Base-by-base conservation (phyloP, 2,113 vertebrate species). In the Hippoglossus stenolepis region DNA sequence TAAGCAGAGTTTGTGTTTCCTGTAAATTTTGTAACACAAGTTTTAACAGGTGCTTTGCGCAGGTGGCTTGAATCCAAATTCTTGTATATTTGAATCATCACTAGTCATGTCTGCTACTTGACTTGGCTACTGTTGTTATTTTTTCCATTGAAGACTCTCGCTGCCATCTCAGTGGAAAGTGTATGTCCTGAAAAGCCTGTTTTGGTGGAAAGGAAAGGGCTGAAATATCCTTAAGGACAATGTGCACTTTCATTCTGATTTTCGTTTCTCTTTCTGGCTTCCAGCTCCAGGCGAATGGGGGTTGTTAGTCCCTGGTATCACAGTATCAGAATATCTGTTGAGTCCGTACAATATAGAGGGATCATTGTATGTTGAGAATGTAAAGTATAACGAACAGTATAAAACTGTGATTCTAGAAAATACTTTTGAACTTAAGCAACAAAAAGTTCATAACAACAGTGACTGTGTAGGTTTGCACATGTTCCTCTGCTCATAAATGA, bases 251-350 rank as follows among this genome's bases (percentile, higher is more conserved):
- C 31, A 59, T 73, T 68, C 35, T 76, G 70, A 74, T 63, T 85
- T 63, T 58, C 74, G 12, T 70, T 79, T 74, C 57, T 86, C 23
- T 43, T 43, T 63, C 67, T 82, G 75, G 56, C 31, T 76, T 54
- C 68, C 3, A 14, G 75, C 85, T 76, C 28, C 45, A 15, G 70
- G 77, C 63, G 0, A 70, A 73, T 71, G 78, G 71, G 82, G 73
- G 83, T 35, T 75, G 80, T 83, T 76, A 75, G 90, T 91, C 85
- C 84, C 24, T 64, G 62, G 38, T n/a, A 53, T 53, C 35, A 65
- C 58, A 67, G 54, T 38, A 77, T 79, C 65, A 65, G 71, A 28
- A 60, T 73, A 75, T 75, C 70, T 60, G 28, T 77, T 53, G 53
- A 66, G 63, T 5, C 26, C 7, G 43, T 69, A 61, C 9, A 54